These are phyloP conservation scores for Apostichopus japonicus DNA, from an alignment of 35 echinoderm and acorn worm genomes.

Conservation along the genomic window DNA sequence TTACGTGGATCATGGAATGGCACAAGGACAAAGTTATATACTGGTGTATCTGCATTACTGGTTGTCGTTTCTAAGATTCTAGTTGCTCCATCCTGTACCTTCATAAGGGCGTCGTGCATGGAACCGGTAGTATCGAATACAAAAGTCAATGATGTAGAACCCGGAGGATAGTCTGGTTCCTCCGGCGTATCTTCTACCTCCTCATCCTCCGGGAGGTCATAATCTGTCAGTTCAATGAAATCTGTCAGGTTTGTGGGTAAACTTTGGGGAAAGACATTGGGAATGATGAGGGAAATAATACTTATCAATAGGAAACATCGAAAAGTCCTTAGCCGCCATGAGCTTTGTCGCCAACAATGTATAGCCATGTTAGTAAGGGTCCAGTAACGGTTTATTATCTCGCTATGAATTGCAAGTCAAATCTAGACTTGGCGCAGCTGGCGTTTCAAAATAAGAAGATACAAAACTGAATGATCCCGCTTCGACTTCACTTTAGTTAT, in stretches of 20 bases:
- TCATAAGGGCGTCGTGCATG: slow-evolving; percentile 90
- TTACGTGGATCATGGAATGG: slow-evolving; percentile 98
- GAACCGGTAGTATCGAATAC: slow-evolving; percentile 95
- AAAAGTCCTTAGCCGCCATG: slow-evolving; percentile 29
- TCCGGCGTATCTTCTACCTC: not conserved
- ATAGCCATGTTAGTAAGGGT: slow-evolving; percentile 11
- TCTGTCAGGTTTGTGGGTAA: slow-evolving; percentile 36
- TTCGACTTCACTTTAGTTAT: no score
- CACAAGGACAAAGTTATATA: slow-evolving; percentile 94
- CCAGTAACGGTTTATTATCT: no score
- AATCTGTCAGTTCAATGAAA: slow-evolving; percentile 46
- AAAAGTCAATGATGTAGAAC: slow-evolving; percentile 85
- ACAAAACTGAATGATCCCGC: no score
- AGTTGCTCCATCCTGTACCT: slow-evolving; percentile 92
- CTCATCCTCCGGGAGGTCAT: slow-evolving; percentile 25
- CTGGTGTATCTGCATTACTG: slow-evolving; percentile 75
- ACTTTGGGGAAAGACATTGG: slow-evolving; percentile 59
- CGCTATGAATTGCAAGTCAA: no score
- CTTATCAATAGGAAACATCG: slow-evolving; percentile 29
- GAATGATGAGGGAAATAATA: slow-evolving; percentile 64
- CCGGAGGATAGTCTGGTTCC: slow-evolving; percentile 36
- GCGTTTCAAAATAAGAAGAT: no score
- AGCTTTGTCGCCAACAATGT: slow-evolving; percentile 42
- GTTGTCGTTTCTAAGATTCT: slow-evolving; percentile 85
- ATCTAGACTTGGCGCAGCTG: no score